phyloP scores from a whole-genome alignment of 2,888 invertebrate species.

The Caenorhabditis wallacei region DNA sequence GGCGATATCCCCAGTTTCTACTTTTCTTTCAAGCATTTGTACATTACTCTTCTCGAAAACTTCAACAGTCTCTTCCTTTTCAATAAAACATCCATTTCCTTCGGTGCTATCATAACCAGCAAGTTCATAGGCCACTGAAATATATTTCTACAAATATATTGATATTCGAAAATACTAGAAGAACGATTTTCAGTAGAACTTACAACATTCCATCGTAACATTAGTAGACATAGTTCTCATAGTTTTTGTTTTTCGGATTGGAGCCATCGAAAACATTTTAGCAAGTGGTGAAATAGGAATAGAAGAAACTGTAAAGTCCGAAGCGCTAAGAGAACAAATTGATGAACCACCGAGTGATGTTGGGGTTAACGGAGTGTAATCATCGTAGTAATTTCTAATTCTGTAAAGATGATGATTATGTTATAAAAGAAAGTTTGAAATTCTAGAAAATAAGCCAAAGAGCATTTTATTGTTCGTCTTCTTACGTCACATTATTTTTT shows the following conservation, averaged over 20 bases:
- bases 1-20: not conserved
- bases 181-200: not conserved
- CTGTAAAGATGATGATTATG: constrained; percentile 2
- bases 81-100: not conserved
- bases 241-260: not conserved
- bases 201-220: constrained; percentile 2
- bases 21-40: not conserved
- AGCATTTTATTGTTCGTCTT: too few relatives aligned
- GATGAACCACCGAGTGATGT: not conserved
- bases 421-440: not conserved
- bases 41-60: not conserved
- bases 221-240: constrained; percentile 4
- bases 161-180: not conserved
- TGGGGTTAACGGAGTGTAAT: not conserved
- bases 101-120: not conserved
- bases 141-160: not conserved
- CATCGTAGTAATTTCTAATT: constrained; percentile 18
- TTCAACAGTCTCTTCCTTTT: not conserved
- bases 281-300: not conserved
- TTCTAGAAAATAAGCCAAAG: too few relatives aligned
- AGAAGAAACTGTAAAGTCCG: not conserved
- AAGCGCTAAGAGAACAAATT: not conserved
- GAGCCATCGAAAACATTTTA: constrained; percentile 27
- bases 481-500: not conserved
- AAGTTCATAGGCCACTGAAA: constrained; percentile 7